Evolutionary conservation across 1,140 invertebrate genomes (phyloP).

Genomic region (Mycetomoellerius zeteki): DNA sequence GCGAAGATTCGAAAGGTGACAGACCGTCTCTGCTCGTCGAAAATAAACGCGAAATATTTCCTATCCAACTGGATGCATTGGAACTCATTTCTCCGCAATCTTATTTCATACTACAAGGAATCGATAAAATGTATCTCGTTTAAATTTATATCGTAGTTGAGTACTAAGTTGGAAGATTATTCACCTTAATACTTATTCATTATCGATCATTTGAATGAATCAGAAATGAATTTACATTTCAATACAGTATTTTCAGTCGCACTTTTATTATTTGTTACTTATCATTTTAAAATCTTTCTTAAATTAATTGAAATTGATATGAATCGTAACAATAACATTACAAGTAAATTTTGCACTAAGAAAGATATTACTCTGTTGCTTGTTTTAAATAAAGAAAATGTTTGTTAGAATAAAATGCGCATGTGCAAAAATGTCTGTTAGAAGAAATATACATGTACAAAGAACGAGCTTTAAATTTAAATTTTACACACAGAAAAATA

Average conservation of each 20-base stretch:
- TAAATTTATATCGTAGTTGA: conserved; percentile 38
- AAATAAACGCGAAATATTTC: conserved; percentile 48
- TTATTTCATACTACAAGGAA: neutral
- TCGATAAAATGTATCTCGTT: conserved; percentile 12
- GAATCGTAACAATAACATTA: neutral
- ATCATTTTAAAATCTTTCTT: neutral
- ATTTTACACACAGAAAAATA: neutral
- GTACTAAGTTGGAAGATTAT: neutral
- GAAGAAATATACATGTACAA: neutral
- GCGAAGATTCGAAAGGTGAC: conserved; percentile 29
- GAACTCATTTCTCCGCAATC: neutral
- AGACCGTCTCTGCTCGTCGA: neutral
- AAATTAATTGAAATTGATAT: neutral
- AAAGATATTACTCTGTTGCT: neutral
- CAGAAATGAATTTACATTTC: neutral
- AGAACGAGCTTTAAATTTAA: neutral
- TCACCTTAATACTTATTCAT: neutral
- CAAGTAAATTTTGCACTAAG: neutral
- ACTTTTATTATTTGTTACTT: neutral
- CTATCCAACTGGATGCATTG: conserved; percentile 7
- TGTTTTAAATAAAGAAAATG: neutral
- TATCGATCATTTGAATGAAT: conserved; percentile 29
- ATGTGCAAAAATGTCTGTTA: too few relatives aligned
- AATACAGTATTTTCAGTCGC: neutral
- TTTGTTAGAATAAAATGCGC: neutral